Conservation (phyloP, 2,113 vertebrate species). For the Dicentrarchus labrax region DNA sequence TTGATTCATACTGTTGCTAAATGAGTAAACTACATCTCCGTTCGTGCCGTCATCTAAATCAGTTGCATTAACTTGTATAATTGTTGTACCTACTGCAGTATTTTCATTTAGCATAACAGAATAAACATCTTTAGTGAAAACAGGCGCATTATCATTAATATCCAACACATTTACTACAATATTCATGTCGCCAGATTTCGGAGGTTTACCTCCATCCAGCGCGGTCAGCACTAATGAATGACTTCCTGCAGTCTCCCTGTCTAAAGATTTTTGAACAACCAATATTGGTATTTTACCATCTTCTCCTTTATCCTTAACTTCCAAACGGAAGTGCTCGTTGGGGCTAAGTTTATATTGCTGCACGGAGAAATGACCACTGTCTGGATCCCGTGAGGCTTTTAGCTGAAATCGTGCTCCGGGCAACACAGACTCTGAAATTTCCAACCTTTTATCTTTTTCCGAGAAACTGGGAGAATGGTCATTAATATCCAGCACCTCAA, state of each 20-base stretch:
- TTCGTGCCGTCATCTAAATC: constrained; percentile 80
- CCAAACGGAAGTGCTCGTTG: constrained; percentile 78
- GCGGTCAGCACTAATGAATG: too few species aligned
- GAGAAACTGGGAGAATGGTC: constrained; percentile 84
- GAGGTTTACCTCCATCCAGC: too few species aligned
- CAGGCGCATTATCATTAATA: constrained; percentile 79
- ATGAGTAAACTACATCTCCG: constrained; percentile 74
- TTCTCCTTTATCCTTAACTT: constrained; percentile 64
- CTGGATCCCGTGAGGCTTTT: constrained; percentile 79
- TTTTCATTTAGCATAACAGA: constrained; percentile 55
- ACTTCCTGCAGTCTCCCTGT: too few species aligned
- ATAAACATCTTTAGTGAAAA: constrained; percentile 71
- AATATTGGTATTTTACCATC: constrained; percentile 78
- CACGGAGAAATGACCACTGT: constrained; percentile 80
- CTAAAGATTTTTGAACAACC: constrained; percentile 69
- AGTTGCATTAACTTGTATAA: constrained; percentile 78
- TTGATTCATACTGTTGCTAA: constrained; percentile 62
- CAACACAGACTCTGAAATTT: constrained; percentile 77
- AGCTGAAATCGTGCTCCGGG: constrained; percentile 81
- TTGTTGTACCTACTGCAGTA: constrained; percentile 51
- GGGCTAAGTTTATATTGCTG: constrained; percentile 82
- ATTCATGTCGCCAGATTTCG: constrained; percentile 61
- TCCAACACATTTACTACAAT: constrained; percentile 77
- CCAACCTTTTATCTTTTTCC: constrained; percentile 57
- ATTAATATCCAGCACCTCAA: constrained; percentile 87